These are phyloP conservation scores for Rhegmatorhina hoffmannsi DNA, from an alignment of 2,113 vertebrate species.

Conservation along the genomic window DNA sequence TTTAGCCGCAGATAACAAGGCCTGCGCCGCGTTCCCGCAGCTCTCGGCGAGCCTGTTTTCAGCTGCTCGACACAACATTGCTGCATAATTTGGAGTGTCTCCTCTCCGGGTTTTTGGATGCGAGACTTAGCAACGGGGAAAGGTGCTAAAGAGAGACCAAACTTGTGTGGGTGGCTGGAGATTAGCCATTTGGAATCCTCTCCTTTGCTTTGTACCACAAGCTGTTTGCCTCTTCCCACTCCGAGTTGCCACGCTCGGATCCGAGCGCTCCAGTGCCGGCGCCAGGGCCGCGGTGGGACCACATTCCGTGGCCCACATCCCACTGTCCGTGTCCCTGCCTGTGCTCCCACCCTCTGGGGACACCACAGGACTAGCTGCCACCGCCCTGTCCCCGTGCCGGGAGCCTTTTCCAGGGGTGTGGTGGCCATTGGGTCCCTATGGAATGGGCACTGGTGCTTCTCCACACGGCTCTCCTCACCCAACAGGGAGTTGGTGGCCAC, in stretches of 20 bases:
- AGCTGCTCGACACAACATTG: slow-evolving; percentile 14
- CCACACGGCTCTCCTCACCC: not conserved
- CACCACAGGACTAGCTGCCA: not conserved
- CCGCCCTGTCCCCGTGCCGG: rapidly evolving
- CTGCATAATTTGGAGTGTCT: slow-evolving; percentile 52
- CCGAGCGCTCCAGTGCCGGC: not conserved
- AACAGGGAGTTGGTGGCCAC: slow-evolving; percentile 4
- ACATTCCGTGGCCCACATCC: not conserved
- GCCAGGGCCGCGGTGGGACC: not conserved
- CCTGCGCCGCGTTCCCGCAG: not conserved
- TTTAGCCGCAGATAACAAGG: not conserved
- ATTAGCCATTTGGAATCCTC: slow-evolving; percentile 71
- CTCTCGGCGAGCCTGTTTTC: not conserved
- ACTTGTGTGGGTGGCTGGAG: slow-evolving; percentile 71
- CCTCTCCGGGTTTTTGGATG: slow-evolving; percentile 56
- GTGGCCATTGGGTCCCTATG: rapidly evolving
- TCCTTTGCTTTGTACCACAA: slow-evolving; percentile 59
- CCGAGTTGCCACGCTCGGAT: not conserved
- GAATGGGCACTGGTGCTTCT: not conserved
- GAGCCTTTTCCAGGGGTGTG: not conserved
- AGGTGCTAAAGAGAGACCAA: slow-evolving; percentile 75
- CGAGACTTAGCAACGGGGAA: slow-evolving; percentile 71
- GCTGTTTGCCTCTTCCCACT: slow-evolving; percentile 33
- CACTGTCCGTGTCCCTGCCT: rapidly evolving
- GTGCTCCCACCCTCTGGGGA: not conserved